Base-by-base conservation (phyloP, 2,888 invertebrate species). In the Labia minor region DNA sequence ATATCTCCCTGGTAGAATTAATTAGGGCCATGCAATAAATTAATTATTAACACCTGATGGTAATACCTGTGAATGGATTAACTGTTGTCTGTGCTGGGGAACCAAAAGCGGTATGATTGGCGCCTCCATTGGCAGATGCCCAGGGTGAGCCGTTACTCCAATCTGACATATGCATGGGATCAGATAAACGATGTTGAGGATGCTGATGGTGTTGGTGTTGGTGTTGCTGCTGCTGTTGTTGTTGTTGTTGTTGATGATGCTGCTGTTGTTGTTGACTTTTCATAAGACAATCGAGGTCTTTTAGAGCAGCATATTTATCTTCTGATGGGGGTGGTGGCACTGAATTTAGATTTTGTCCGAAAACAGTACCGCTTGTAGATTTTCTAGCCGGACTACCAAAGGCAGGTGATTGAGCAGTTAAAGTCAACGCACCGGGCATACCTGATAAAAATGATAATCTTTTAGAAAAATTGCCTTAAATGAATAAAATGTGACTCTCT, bases 251-350 rank as follows among this genome's bases (percentile, higher is more conserved):
- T 70, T 64, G 73, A 71, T 10, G 74, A 67, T 62, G 72, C 62
- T 26, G 72, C 66, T 61, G 69, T 67, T 49, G 72, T 49, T 70
- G 71, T 69, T 75, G 74, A 65, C 72, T 73, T 71, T 82, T 82
- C 80, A 85, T 84, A 69, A 83, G 75, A 64, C 80, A 82, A 75
- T 96, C 95, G 74, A 97, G 84, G 80, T 95, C 95, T 78, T 95
- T 94, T 69, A 97, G 83, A 65, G 96, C 95, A 71, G 96, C 95
- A 80, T 97, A 97, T 72, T 92, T 88, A 80, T 97, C 96, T 81
- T 89, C 91, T 75, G 85, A 76, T 19, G 79, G 78, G 61, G 76
- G 76, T 64, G 70, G 71, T 21, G 72, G 72, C n/a, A 26, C 61
- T 4, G 33, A 10, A 26, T 65, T 19, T 18, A 21, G 66, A 18